Percentiles rank a stretch among this genome's conserved stretches.
Evolutionary conservation across 2,113 vertebrate genomes (phyloP).

Genomic region (Crocuta crocuta): DNA sequence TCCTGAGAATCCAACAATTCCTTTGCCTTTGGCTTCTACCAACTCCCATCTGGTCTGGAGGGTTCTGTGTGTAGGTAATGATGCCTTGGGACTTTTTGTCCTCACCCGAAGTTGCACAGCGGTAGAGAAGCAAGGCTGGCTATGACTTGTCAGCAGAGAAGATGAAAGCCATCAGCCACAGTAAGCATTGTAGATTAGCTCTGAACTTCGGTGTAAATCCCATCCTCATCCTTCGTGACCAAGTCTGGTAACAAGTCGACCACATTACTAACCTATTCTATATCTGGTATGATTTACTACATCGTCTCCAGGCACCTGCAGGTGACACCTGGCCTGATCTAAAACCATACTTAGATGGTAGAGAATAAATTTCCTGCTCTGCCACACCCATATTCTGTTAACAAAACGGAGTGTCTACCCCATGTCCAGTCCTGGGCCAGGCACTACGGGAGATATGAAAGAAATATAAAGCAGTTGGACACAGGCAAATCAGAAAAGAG

Average conservation of each 20-base stretch:
- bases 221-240: background rate
- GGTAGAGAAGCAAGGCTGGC: background rate
- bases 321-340: background rate
- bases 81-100: background rate
- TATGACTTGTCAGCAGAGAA: background rate
- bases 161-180: background rate
- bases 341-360: background rate
- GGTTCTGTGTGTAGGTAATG: background rate
- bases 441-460: background rate
- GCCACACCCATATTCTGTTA: background rate
- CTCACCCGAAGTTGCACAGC: background rate
- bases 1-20: background rate
- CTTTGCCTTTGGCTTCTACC: background rate
- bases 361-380: background rate
- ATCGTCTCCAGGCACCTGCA: background rate
- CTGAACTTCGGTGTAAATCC: accelerated
- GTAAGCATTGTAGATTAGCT: background rate
- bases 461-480: background rate
- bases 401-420: background rate
- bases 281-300: background rate
- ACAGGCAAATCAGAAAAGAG: background rate
- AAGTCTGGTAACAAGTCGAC: background rate
- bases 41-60: background rate
- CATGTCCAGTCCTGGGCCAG: no score
- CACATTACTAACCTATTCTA: background rate